Conservation (phyloP, 64 coral and sea anemone genomes). For the Anthopleura sola region DNA sequence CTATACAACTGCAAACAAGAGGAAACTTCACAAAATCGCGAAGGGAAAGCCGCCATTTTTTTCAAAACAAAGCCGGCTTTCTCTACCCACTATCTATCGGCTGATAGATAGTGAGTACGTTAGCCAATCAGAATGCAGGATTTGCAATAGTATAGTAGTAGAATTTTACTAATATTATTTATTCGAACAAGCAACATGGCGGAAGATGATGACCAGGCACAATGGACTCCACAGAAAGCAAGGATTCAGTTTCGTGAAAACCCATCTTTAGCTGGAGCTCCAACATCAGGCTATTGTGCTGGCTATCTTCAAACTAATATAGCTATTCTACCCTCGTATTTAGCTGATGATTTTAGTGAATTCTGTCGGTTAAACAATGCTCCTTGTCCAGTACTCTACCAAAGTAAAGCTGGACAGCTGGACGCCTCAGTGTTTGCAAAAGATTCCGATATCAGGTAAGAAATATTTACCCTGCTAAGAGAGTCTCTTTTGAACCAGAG, state of each 20-base stretch:
- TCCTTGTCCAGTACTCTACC: slow-evolving; percentile 23
- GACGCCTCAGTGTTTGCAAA: slow-evolving; percentile 24
- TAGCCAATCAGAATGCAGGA: no score
- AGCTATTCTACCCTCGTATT: slow-evolving; percentile 11
- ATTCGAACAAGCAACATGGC: no score
- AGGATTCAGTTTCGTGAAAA: slow-evolving; percentile 34
- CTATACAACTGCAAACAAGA: no score
- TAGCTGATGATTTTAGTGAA: slow-evolving; percentile 36
- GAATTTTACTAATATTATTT: no score
- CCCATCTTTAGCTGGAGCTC: neutral
- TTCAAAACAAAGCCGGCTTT: no score
- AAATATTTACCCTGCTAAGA: neutral
- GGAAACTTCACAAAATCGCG: no score
- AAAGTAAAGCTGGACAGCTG: slow-evolving; percentile 27
- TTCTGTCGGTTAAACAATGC: slow-evolving; percentile 41
- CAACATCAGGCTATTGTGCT: slow-evolving; percentile 1
- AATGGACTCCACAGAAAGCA: slow-evolving; percentile 16
- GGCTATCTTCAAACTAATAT: slow-evolving; percentile 38
- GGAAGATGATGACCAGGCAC: no score
- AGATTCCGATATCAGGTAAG: slow-evolving; percentile 41
- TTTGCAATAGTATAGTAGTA: no score
- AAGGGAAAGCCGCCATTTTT: no score
- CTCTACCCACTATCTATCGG: no score
- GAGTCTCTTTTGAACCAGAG: neutral
- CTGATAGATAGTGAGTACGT: no score